These are phyloP conservation scores for Sardina pilchardus DNA, from an alignment of 2,113 vertebrate genomes.

Conservation along the genomic window DNA sequence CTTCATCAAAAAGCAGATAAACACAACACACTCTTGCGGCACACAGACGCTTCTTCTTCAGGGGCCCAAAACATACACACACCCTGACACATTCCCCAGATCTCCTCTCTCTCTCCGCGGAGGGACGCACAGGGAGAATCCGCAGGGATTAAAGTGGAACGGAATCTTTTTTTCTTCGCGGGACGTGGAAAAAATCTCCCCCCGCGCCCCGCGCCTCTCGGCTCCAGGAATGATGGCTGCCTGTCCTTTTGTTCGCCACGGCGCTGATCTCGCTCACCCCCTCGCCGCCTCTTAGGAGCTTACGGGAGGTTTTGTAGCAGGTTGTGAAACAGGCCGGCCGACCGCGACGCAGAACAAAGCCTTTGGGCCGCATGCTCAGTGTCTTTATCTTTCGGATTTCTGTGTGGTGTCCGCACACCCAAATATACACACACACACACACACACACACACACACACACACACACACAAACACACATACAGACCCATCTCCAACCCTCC, in stretches of 20 bases:
- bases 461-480: not conserved
- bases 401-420: not conserved
- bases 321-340: not conserved
- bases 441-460: slow-evolving; percentile 30
- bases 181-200: not conserved
- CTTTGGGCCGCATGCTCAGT: not conserved
- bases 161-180: not conserved
- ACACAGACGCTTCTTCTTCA: not conserved
- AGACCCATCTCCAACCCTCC: not conserved
- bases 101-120: not conserved
- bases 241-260: not conserved
- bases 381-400: not conserved
- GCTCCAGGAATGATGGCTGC: not conserved
- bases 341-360: not conserved
- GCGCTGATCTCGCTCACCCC: not conserved
- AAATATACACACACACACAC: slow-evolving; percentile 23
- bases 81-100: slow-evolving; percentile 7
- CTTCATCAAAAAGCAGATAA: not conserved
- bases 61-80: not conserved
- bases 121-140: not conserved
- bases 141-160: slow-evolving; percentile 9
- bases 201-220: not conserved
- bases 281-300: not conserved
- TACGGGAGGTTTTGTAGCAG: not conserved
- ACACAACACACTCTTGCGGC: not conserved